Percentiles rank a stretch among this genome's conserved stretches.
phyloP scores from a whole-genome alignment of 2,888 invertebrate species.

The Auanema freiburgensis region DNA sequence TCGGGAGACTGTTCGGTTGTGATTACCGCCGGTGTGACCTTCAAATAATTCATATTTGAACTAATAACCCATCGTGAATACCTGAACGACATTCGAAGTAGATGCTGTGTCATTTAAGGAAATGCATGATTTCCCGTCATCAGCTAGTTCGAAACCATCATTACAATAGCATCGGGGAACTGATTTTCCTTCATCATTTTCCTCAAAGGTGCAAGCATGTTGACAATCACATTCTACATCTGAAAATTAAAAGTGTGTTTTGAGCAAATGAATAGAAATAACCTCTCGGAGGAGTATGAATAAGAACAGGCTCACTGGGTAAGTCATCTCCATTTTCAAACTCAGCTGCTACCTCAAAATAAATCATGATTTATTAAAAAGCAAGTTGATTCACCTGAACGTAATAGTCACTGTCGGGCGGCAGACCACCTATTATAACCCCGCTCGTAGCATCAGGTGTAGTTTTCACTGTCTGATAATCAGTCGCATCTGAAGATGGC shows the following conservation, averaged over 20 bases:
- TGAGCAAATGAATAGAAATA: not conserved
- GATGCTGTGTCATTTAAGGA: constrained; percentile 26
- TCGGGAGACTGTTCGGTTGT: constrained; percentile 37
- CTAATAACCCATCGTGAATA: not conserved
- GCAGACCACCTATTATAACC: constrained; percentile 44
- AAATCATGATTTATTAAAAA: not conserved
- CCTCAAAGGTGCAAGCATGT: constrained; percentile 57
- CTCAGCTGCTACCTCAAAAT: constrained; percentile 45
- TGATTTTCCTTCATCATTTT: constrained; percentile 31
- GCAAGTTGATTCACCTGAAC: constrained; percentile 39
- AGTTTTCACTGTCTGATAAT: constrained; percentile 37
- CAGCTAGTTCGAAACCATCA: constrained; percentile 50
- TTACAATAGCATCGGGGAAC: constrained; percentile 57
- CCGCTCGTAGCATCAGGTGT: constrained; percentile 37
- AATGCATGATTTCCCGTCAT: constrained; percentile 51
- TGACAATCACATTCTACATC: constrained; percentile 59
- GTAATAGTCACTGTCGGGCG: constrained; percentile 57
- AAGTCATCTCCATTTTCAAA: constrained; percentile 55
- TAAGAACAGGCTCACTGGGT: constrained; percentile 44
- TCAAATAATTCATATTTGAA: not conserved
- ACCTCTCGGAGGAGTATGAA: constrained; percentile 57
- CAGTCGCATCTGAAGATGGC: constrained; percentile 46
- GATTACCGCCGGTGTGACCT: constrained; percentile 38
- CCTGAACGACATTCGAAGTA: constrained; percentile 30
- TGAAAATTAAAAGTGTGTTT: constrained; percentile 20